Evolutionary conservation across 2,888 invertebrate genomes (phyloP), one percentile per base, ranked within the genome.

Genomic region (Mimas tiliae): DNA sequence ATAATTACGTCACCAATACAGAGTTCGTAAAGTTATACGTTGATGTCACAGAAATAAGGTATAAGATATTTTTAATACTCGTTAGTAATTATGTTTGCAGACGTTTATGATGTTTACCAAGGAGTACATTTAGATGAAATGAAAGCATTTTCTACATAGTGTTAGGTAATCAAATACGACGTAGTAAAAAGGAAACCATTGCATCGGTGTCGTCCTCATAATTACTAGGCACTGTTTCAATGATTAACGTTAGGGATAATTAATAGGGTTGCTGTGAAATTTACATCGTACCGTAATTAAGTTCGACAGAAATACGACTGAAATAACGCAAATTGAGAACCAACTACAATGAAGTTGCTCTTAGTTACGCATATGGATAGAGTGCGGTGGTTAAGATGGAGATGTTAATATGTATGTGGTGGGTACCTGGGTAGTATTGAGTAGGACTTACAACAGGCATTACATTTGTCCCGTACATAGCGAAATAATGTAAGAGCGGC

Each of bases 191-290:
- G 27, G 27, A 27, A 27, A 27, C 4, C 27, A 52, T 2, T 12
- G 9, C 27, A 2, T 27, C 16, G 48, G 21, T 27, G 12, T 58
- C 38, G 16, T 33, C 11, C 11, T 16, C 16, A 19, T 38, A 58
- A 58, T 38, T 38, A 58, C 16, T n/a, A 16, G 38, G 19, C 55
- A 16, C 34, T 34, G 27, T 58, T 38, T 16, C 16, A 38, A 12
- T 58, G n/a, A 58, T 58, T 58, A 19, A 58, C 55, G 11, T 58
- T 11, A 16, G 9, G 38, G 38, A 34, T 58, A 38, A 58, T 58
- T 58, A 38, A 38, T 38, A n/a, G 55, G 0, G 34, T 38, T 16
- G 16, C 16, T 11, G 16, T 16, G 19, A 0, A 16, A 16, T 34
- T 34, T 58, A 16, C 9, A 9, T 38, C n/a, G 16, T 38, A 34